Evolutionary conservation across 2,113 vertebrate species (phyloP), one percentile per base, ranked within the genome.

Genomic region (Ptilorrhoa leucosticta): DNA sequence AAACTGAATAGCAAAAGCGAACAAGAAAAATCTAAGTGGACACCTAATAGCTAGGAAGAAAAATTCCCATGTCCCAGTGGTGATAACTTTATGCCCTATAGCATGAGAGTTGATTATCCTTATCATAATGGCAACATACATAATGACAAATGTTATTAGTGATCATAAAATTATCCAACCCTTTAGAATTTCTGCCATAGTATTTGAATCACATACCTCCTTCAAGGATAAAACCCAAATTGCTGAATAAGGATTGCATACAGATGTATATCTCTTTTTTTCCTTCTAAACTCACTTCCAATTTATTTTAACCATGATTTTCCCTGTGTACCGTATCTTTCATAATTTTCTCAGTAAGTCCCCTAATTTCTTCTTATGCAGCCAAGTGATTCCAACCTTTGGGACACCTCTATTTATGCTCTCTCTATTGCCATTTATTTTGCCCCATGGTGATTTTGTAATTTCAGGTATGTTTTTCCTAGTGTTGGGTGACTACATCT

Each of bases 121-220:
- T 95, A 90, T 70, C 87, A 44, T 93, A 96, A 94, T 58, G 28
- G 85, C 64, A 94, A 88, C 75, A 45, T 48, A 54, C 42, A 88
- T 90, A 92, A 96, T 76, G 85, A 92, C 37, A 60, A 96, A 85
- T 70, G 42, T 71, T 94, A 95, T 88, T 83, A 94, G 56, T 24
- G 30, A 51, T 60, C 79, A 91, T 96, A 95, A 96, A 96, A 80
- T 93, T 93, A 93, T 63, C 68, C 90, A 95, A 58, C 88, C 85
- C 31, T 83, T 94, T 90, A 90, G 83, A 86, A 90, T 88, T 96
- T 80, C 85, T 91, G 56, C 83, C 44, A 85, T 47, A 83, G 73
- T 91, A 68, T 85, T 95, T 95, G 94, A 89, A 91, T 95, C 86
- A 92, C 84, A 76, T 76, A n/a, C 42, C 37, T 48, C 12, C 65